Evolutionary conservation across 2,113 vertebrate genomes (phyloP), one percentile per base, ranked within the genome.

Genomic region (Hippoglossus stenolepis): DNA sequence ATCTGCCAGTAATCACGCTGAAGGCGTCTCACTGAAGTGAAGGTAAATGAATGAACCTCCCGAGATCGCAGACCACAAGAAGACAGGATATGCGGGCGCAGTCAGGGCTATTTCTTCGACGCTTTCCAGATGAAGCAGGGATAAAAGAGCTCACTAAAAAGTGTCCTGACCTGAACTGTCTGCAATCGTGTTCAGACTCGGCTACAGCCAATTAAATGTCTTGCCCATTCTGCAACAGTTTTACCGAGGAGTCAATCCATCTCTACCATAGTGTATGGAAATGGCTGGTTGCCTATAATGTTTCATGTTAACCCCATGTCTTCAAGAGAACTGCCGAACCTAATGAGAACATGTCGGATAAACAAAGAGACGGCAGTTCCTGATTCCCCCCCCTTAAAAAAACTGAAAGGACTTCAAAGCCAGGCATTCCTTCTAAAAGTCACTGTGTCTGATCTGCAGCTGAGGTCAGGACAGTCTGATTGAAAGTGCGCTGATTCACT

Each of bases 381-480:
- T 80, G 77, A 68, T 38, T 20, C 64, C 67, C 20, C 14, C 43
- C n/a, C 26, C 11, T 4, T 8, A 31, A 40, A 53, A 49, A 38
- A 35, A 54, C 67, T 18, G 38, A 60, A 40, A 21, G 35, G 20
- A 72, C 88, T 87, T 90, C 85, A 91, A 90, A 92, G 88, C 54
- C 17, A 70, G 53, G 11, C 72, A 85, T 89, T 91, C 85, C 66
- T 88, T 83, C 64, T 47, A 57, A 80, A 85, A 82, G 75, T 88
- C 82, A 35, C 58, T 18, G 79, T 63, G 84, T 86, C 78, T 86
- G 85, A 89, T 86, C 24, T 69, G 76, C 74, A 85, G 73, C 84
- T 72, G 82, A 85, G 85, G 87, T 92, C 85, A 86, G 80, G 80
- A 78, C 68, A 14, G 49, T 81, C 87, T 87, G 83, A 86, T 90